Evolutionary conservation across 1,140 invertebrate species (phyloP).

Genomic region (Papilio dardanus): DNA sequence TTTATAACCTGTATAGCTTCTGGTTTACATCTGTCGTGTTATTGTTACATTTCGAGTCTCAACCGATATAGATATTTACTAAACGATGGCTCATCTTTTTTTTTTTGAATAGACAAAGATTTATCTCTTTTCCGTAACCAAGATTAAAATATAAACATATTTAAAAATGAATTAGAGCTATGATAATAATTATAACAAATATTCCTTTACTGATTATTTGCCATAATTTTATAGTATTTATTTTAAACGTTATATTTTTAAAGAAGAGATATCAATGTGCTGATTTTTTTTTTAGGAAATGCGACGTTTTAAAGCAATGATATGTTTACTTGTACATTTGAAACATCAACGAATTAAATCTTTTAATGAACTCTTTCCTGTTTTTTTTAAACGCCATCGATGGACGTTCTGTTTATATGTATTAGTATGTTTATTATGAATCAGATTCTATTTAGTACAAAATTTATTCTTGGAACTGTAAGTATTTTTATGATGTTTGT

Average conservation of each 20-base stretch:
- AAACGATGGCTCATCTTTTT: not conserved
- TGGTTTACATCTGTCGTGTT: conserved; percentile 23
- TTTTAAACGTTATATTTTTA: too few relatives aligned
- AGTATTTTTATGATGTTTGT: not conserved
- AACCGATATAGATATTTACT: not conserved
- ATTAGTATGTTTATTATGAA: not conserved
- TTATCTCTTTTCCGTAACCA: too few relatives aligned
- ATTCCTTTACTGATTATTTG: too few relatives aligned
- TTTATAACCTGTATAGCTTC: conserved; percentile 20
- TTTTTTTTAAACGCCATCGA: conserved; percentile 4
- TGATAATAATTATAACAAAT: too few relatives aligned
- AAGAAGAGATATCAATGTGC: too few relatives aligned
- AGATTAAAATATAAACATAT: too few relatives aligned
- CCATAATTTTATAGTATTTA: too few relatives aligned
- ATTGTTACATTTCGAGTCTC: conserved; percentile 17
- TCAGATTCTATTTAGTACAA: not conserved
- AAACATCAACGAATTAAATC: conserved; percentile 2
- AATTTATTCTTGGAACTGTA: not conserved
- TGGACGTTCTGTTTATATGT: not conserved
- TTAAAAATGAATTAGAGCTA: too few relatives aligned
- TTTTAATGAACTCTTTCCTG: conserved; percentile 3
- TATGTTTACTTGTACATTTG: not conserved
- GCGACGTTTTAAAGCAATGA: not conserved
- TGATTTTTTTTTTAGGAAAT: not conserved
- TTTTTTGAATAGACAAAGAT: not conserved